phyloP scores from a whole-genome alignment of 2,113 vertebrate genomes.

The Speoplatyrhinus poulsoni region DNA sequence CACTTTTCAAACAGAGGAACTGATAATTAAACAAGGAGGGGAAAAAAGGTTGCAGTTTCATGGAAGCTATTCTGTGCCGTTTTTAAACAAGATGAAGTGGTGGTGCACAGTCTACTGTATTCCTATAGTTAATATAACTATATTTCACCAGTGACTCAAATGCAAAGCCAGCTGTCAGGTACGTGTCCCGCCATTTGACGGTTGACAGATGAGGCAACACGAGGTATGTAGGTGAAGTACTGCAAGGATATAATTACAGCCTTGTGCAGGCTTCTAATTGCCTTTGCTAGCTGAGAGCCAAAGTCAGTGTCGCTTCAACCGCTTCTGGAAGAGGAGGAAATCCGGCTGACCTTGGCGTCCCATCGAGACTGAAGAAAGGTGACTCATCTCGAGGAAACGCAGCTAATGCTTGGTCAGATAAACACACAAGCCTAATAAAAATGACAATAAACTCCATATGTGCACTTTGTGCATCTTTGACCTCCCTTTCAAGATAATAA shows the following conservation, averaged over 20 bases:
- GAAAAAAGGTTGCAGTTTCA: neutral
- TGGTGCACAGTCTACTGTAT: neutral
- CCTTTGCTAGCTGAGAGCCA: constrained; percentile 42
- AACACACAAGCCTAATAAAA: constrained; percentile 44
- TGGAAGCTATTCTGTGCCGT: constrained; percentile 3
- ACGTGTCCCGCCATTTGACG: constrained; percentile 8
- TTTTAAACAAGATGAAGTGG: neutral
- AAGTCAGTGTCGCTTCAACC: constrained; percentile 40
- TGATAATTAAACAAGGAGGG: constrained; percentile 12
- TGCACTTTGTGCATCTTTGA: neutral
- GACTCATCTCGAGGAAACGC: constrained; percentile 52
- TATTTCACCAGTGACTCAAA: constrained; percentile 5
- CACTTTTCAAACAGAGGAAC: constrained; percentile 18
- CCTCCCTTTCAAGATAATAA: neutral
- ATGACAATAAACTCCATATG: neutral
- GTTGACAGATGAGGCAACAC: constrained; percentile 17
- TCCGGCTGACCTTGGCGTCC: constrained; percentile 51
- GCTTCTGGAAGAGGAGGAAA: constrained; percentile 34
- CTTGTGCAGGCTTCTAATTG: constrained; percentile 46
- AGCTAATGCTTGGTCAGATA: constrained; percentile 30
- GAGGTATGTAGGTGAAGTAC: constrained; percentile 20
- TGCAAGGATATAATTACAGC: constrained; percentile 51
- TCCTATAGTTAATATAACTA: neutral
- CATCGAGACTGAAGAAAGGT: constrained; percentile 40
- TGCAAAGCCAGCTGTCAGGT: constrained; percentile 10